Evolutionary conservation across 2,888 invertebrate genomes (phyloP).

Genomic region (Eremobia ochroleuca): DNA sequence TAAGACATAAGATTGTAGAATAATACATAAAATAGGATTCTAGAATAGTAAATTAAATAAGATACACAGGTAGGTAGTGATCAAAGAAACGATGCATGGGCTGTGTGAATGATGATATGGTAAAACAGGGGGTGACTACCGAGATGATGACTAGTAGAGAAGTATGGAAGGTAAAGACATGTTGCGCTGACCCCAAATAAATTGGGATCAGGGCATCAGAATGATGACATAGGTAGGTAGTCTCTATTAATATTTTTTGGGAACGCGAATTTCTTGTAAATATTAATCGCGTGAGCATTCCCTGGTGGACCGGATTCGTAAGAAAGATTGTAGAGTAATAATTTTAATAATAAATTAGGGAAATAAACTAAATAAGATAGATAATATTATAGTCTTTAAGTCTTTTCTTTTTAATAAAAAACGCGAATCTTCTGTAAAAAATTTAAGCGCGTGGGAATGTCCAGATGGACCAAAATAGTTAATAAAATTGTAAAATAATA

Average conservation of each 20-base stretch:
- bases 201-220: too few species aligned
- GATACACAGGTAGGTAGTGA: too few species aligned
- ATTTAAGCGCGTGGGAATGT: neutral
- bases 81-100: too few species aligned
- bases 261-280: neutral
- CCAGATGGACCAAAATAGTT: neutral
- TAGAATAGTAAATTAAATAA: conserved; percentile 1
- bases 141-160: too few species aligned
- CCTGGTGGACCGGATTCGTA: neutral
- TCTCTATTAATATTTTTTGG: too few species aligned
- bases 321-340: neutral
- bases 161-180: too few species aligned
- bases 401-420: neutral
- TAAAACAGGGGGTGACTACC: too few species aligned
- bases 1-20: neutral
- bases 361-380: neutral
- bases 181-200: too few species aligned
- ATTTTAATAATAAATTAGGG: neutral
- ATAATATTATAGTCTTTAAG: neutral
- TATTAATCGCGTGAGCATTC: neutral
- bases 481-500: neutral
- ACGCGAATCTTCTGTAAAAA: neutral
- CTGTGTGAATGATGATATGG: too few species aligned
- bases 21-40: neutral
- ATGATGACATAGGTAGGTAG: too few species aligned